These are phyloP conservation scores for Macrochelys suwanniensis DNA, from an alignment of 2,797 vertebrate genomes.

Conservation along the genomic window DNA sequence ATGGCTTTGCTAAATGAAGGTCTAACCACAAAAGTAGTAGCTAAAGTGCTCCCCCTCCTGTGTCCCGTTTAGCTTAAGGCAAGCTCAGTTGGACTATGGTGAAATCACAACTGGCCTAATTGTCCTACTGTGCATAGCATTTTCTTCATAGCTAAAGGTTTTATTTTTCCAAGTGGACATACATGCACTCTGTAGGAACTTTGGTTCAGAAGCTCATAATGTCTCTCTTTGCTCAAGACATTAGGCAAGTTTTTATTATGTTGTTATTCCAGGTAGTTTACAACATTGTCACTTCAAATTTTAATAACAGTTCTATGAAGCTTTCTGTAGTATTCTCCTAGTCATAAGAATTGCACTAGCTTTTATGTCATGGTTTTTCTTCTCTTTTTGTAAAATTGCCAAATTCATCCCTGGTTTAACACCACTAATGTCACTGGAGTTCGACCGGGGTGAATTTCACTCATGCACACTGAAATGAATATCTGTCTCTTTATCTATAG, in stretches of 20 bases:
- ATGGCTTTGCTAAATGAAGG: background rate
- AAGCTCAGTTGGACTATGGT: background rate
- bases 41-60: background rate
- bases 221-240: background rate
- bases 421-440: background rate
- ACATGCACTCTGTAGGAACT: background rate
- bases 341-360: background rate
- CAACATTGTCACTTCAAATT: background rate
- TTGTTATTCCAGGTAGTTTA: background rate
- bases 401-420: background rate
- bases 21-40: background rate
- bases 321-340: background rate
- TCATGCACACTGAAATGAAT: background rate
- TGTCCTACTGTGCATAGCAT: background rate
- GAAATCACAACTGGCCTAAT: background rate
- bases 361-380: background rate
- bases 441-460: background rate
- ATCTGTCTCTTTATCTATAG: background rate
- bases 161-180: background rate
- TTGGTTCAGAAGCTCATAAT: background rate
- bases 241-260: background rate
- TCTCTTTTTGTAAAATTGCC: background rate
- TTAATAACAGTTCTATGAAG: background rate
- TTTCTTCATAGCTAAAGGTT: background rate
- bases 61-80: background rate